Conservation (phyloP, 2,113 vertebrate genomes). For the Zosterops borbonicus region DNA sequence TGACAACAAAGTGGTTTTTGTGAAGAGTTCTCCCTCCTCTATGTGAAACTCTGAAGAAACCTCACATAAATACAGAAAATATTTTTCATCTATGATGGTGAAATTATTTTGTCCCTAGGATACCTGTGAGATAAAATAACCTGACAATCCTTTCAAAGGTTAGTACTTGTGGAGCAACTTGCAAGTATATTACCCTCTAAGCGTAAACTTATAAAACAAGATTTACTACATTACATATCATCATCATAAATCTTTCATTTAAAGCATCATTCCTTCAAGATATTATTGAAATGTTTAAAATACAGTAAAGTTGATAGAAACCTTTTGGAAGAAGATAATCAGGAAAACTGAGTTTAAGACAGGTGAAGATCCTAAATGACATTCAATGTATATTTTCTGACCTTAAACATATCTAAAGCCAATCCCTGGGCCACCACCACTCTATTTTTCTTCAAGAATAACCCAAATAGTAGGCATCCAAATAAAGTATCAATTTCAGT, state of each 20-base stretch:
- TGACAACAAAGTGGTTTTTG: not conserved
- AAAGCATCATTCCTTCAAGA: not conserved
- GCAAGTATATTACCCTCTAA: not conserved
- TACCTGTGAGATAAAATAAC: not conserved
- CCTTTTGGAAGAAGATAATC: not conserved
- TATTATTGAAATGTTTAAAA: not conserved
- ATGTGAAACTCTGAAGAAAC: not conserved
- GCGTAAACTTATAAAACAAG: not conserved
- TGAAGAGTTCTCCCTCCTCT: not conserved
- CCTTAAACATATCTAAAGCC: not conserved
- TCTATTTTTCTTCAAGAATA: not conserved
- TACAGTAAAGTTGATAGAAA: not conserved
- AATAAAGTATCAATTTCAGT: not conserved
- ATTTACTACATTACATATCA: not conserved
- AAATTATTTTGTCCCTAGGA: not conserved
- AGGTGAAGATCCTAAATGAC: not conserved
- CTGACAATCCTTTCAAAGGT: not conserved
- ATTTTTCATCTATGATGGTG: not conserved
- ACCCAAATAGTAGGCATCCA: fast-evolving
- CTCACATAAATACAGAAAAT: not conserved
- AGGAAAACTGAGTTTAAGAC: not conserved
- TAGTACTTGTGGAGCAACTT: not conserved
- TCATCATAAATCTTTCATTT: not conserved
- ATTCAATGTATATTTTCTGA: not conserved
- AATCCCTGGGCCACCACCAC: not conserved